phyloP scores from a whole-genome alignment of 2,888 invertebrate species.

The Reticulitermes lucifugus region DNA sequence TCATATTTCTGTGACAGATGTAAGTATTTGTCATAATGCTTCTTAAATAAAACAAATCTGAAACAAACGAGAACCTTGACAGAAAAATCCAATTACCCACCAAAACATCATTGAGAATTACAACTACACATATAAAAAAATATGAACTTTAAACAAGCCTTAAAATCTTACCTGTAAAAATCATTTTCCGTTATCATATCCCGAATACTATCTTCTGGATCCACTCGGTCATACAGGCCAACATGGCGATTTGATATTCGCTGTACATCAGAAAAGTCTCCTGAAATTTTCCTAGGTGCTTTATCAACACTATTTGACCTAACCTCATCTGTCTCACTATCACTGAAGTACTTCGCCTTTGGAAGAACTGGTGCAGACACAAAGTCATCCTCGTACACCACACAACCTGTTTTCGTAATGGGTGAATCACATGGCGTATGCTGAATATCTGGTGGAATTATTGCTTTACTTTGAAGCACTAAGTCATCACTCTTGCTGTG shows the following conservation, averaged over 20 bases:
- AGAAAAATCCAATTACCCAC: too few species aligned
- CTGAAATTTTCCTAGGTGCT: conserved; percentile 44
- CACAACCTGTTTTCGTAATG: conserved; percentile 58
- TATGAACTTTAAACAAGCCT: too few species aligned
- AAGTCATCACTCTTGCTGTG: conserved; percentile 68
- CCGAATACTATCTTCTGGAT: conserved; percentile 73
- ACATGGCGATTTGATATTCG: conserved; percentile 60
- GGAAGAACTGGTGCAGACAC: conserved; percentile 59
- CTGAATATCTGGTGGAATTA: conserved; percentile 62
- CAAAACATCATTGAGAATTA: not conserved
- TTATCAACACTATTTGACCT: conserved; percentile 37
- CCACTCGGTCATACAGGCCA: conserved; percentile 67
- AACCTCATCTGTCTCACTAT: conserved; percentile 55
- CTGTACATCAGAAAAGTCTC: conserved; percentile 55
- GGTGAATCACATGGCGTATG: conserved; percentile 60
- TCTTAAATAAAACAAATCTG: conserved; percentile 73
- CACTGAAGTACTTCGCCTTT: conserved; percentile 60
- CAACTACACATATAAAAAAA: not conserved
- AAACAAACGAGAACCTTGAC: conserved; percentile 56
- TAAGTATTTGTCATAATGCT: conserved; percentile 73
- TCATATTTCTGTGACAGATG: conserved; percentile 72
- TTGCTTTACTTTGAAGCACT: conserved; percentile 62
- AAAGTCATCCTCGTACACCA: conserved; percentile 58
- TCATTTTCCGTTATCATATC: conserved; percentile 74
- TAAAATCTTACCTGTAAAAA: conserved; percentile 67